phyloP scores from a whole-genome alignment of 92 coral and sea anemone genomes.

The Zoanthus gigantus region DNA sequence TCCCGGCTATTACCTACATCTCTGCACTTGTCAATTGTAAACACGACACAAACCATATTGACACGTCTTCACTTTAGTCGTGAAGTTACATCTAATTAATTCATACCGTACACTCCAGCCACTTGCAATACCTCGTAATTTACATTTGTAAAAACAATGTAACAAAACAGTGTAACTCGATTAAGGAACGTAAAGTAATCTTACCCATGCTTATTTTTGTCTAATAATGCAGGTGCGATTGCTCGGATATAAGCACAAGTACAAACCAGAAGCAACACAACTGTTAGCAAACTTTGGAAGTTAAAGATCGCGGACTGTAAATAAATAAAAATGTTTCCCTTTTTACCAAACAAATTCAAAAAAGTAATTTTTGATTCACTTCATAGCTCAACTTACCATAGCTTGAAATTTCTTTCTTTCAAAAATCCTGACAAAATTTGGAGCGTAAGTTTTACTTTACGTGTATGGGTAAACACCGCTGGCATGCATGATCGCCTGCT shows the following conservation, averaged over 20 bases:
- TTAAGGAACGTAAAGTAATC: slow-evolving; percentile 28
- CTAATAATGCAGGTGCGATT: slow-evolving; percentile 92
- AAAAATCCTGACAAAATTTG: neutral
- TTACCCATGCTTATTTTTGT: slow-evolving; percentile 97
- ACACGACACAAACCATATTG: neutral
- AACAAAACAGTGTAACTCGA: neutral
- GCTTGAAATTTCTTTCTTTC: slow-evolving; percentile 19
- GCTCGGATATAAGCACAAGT: slow-evolving; percentile 97
- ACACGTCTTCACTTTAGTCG: slow-evolving; percentile 13
- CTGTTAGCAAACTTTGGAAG: slow-evolving; percentile 96
- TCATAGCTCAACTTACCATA: slow-evolving; percentile 14
- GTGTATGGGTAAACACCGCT: slow-evolving; percentile 33
- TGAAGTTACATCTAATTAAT: neutral
- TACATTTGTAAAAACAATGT: neutral
- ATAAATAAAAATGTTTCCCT: slow-evolving; percentile 5
- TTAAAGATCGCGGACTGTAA: slow-evolving; percentile 95
- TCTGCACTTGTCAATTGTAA: too few relatives aligned
- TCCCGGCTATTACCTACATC: too few relatives aligned
- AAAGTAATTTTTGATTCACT: neutral
- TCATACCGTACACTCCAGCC: neutral
- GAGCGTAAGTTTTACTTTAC: neutral
- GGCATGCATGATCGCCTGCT: slow-evolving; percentile 1
- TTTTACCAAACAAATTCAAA: neutral
- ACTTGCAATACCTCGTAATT: neutral
- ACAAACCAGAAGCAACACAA: slow-evolving; percentile 87